phyloP scores from a whole-genome alignment of 2,888 invertebrate species.

The Leptinotarsa haldemani region DNA sequence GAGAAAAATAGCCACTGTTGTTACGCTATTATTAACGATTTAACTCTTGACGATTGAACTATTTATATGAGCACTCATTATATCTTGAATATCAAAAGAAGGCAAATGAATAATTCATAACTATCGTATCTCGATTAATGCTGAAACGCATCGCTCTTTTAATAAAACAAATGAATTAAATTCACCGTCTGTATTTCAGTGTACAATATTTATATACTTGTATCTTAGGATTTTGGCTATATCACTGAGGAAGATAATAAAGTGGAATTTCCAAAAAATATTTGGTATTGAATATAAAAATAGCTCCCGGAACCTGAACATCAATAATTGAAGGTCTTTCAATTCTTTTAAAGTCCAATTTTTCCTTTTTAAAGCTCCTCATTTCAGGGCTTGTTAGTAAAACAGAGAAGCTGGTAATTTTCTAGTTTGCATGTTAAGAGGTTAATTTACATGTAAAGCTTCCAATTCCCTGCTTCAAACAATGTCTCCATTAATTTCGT shows the following conservation, averaged over 20 bases:
- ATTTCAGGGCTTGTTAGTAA: constrained; percentile 49
- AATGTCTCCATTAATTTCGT: constrained; percentile 66
- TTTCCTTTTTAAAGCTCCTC: constrained; percentile 39
- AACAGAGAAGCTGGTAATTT: constrained; percentile 62
- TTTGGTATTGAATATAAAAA: constrained; percentile 31
- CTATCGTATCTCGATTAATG: no score
- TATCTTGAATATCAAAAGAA: constrained; percentile 37
- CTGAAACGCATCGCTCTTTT: no score
- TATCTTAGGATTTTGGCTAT: no score
- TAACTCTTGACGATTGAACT: constrained; percentile 40
- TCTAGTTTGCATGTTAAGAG: constrained; percentile 66
- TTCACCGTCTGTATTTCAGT: no score
- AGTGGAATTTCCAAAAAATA: constrained; percentile 6
- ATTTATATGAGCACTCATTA: constrained; percentile 37
- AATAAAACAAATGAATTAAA: no score
- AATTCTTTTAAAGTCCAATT: constrained; percentile 39
- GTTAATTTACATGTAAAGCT: constrained; percentile 66
- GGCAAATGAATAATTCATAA: not conserved
- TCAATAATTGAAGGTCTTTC: constrained; percentile 33
- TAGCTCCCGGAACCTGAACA: constrained; percentile 26
- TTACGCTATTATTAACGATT: constrained; percentile 51
- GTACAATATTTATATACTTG: no score
- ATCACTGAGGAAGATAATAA: no score
- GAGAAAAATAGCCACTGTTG: constrained; percentile 46
- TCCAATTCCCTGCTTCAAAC: constrained; percentile 62